phyloP scores from a whole-genome alignment of 2,888 invertebrate species.

The Himalopsyche tibetana region DNA sequence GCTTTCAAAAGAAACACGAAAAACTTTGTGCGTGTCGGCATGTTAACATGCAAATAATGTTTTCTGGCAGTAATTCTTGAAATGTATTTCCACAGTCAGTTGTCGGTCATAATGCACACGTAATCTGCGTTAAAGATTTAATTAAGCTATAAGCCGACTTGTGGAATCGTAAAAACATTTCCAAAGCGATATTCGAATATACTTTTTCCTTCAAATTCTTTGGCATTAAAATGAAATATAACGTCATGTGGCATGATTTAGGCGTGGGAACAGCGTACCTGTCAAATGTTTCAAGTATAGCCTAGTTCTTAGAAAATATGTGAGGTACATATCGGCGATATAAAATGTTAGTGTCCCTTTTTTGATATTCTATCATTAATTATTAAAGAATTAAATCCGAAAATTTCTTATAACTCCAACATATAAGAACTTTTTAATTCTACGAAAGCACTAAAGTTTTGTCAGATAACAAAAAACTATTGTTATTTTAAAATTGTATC shows the following conservation, averaged over 20 bases:
- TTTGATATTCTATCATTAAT: too few species aligned
- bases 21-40: slow-evolving; percentile 9
- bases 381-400: too few species aligned
- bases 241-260: not conserved
- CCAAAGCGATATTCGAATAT: slow-evolving; percentile 6
- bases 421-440: too few species aligned
- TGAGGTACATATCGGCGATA: too few species aligned
- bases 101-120: slow-evolving; percentile 34
- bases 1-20: slow-evolving; percentile 31
- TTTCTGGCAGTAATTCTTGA: slow-evolving; percentile 11
- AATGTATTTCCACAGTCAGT: slow-evolving; percentile 22
- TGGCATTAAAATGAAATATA: slow-evolving; percentile 10
- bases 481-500: too few species aligned
- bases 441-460: too few species aligned
- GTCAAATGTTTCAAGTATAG: not conserved
- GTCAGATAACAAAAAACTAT: too few species aligned
- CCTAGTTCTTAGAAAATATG: too few species aligned
- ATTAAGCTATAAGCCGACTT: slow-evolving; percentile 26
- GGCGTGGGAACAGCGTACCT: not conserved
- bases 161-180: slow-evolving; percentile 11
- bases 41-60: slow-evolving; percentile 30
- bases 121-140: slow-evolving; percentile 30
- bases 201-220: not conserved
- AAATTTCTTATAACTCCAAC: too few species aligned
- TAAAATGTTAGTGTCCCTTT: too few species aligned